A percentile compares a stretch with the other conserved stretches of the same genome.
Conservation (phyloP, 2,113 vertebrate species). For the Phrynosoma blainvillii region DNA sequence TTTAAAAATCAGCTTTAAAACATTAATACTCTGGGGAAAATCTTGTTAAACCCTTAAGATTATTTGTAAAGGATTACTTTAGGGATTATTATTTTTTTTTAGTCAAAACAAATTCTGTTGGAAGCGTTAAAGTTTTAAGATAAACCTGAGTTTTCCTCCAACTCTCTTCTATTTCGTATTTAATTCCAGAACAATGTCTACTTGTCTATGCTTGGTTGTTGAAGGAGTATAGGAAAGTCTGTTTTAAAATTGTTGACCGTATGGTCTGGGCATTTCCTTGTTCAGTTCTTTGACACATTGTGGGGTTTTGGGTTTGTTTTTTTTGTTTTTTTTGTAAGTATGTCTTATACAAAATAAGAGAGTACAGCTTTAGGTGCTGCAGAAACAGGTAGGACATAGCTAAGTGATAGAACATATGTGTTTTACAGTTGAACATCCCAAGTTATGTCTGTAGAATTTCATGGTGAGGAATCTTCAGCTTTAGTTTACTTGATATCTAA, state of each 20-base stretch:
- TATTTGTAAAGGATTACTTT: constrained; percentile 63
- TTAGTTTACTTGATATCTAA: too few species aligned
- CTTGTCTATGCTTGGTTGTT: background rate
- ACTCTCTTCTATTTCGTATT: background rate
- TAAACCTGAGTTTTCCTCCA: constrained; percentile 8
- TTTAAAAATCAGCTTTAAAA: constrained; percentile 16
- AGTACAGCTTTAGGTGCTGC: background rate
- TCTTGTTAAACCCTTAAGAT: constrained; percentile 53
- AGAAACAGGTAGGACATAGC: background rate
- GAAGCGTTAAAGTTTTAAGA: constrained; percentile 45
- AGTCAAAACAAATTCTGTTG: constrained; percentile 53
- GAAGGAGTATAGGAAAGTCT: background rate
- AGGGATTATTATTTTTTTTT: constrained; percentile 51
- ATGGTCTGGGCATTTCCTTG: background rate
- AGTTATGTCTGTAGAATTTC: background rate
- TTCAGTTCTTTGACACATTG: background rate
- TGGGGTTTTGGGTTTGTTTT: background rate
- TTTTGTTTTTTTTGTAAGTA: too few species aligned
- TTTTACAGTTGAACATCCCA: background rate
- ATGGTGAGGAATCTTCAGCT: background rate
- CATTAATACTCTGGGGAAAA: constrained; percentile 19
- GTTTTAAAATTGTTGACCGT: background rate
- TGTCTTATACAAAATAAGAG: constrained; percentile 1
- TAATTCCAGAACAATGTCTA: constrained; percentile 17
- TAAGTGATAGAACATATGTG: background rate